phyloP scores from a whole-genome alignment of 1,140 invertebrate genomes.

The Papilio dardanus region DNA sequence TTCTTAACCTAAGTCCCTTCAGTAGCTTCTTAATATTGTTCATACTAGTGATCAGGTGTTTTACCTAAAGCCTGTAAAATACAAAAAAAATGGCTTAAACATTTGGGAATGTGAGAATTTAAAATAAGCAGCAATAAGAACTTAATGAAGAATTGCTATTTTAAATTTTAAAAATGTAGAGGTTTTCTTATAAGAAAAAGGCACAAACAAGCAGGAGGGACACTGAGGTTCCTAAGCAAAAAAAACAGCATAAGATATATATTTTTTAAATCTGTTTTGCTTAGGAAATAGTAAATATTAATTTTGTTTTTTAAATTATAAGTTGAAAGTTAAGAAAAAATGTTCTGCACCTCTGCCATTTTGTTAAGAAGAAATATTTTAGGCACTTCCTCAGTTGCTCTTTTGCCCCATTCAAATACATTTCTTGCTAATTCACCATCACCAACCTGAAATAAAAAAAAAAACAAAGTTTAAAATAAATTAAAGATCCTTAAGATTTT shows the following conservation, averaged over 20 bases:
- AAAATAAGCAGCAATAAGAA: background rate
- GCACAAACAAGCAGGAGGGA: too few relatives aligned
- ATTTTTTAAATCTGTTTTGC: background rate
- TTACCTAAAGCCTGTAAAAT: conserved; percentile 65
- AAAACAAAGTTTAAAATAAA: too few relatives aligned
- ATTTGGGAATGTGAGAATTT: background rate
- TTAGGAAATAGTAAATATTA: background rate
- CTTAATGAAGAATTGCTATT: background rate
- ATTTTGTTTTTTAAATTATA: conserved; percentile 14
- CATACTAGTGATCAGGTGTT: conserved; percentile 59
- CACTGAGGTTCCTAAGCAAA: too few relatives aligned
- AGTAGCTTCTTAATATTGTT: conserved; percentile 60
- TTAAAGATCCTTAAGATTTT: too few relatives aligned
- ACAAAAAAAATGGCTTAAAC: conserved; percentile 32
- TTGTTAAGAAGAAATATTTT: conserved; percentile 65
- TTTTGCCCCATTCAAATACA: conserved; percentile 68
- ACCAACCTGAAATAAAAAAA: conserved; percentile 53
- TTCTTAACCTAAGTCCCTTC: conserved; percentile 28
- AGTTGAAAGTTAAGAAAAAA: background rate
- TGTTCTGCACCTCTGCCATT: conserved; percentile 58
- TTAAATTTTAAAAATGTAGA: too few relatives aligned
- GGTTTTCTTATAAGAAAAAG: background rate
- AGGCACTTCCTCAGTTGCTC: conserved; percentile 62
- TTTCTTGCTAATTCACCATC: conserved; percentile 57
- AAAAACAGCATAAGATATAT: too few relatives aligned